Percentiles rank a stretch among this genome's conserved stretches.
Evolutionary conservation across 2,113 vertebrate genomes (phyloP).

Genomic region (Conger conger): DNA sequence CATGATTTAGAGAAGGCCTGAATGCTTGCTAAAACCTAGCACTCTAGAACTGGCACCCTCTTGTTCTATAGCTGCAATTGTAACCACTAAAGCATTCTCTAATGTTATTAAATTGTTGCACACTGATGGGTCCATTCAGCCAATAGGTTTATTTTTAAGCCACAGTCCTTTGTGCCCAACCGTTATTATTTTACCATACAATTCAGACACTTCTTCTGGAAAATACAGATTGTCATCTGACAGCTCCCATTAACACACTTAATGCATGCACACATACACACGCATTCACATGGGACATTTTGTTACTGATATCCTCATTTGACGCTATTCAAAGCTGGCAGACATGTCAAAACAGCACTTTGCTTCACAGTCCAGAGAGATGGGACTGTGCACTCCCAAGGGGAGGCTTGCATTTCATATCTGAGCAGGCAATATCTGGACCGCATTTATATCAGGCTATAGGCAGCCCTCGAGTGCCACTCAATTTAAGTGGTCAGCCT

Average conservation of each 20-base stretch:
- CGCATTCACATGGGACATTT: background rate
- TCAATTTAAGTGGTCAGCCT: background rate
- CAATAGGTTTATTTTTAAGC: no score
- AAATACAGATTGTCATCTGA: background rate
- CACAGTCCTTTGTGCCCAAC: no score
- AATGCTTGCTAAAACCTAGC: background rate
- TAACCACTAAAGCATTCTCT: no score
- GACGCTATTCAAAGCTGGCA: conserved; percentile 1
- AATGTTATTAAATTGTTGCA: no score
- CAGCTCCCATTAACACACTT: background rate
- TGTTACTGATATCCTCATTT: background rate
- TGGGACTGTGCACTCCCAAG: background rate
- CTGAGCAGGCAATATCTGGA: background rate
- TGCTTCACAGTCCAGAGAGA: background rate
- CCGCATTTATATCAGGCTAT: background rate
- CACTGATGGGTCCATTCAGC: no score
- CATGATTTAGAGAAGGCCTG: no score
- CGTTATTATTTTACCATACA: no score
- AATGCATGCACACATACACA: background rate
- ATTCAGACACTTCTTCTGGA: no score
- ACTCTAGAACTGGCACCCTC: no score
- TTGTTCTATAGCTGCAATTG: no score
- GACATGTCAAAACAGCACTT: background rate
- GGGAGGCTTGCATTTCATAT: background rate
- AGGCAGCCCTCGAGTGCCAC: background rate